Percentiles rank a stretch among this genome's conserved stretches.
Evolutionary conservation across 1,140 invertebrate genomes (phyloP).

Genomic region (Hylyphantes graminicola): DNA sequence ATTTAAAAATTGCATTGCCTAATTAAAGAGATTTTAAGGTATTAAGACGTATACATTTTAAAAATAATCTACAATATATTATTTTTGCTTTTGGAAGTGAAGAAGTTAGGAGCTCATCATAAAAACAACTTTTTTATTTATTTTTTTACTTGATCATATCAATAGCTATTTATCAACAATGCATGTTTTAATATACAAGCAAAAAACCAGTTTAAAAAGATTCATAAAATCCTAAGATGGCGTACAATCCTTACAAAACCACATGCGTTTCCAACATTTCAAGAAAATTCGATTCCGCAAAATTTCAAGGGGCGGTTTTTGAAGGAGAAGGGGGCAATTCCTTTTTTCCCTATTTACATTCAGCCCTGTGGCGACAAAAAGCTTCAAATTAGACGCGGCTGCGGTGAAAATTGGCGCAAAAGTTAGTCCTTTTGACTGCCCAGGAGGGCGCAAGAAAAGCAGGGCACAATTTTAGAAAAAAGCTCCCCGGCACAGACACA

Average conservation of each 20-base stretch:
- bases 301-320: slow-evolving; percentile 7
- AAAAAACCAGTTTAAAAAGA: not conserved
- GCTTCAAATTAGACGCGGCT: slow-evolving; percentile 56
- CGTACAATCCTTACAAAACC: slow-evolving; percentile 21
- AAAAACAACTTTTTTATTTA: too few relatives aligned
- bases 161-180: too few relatives aligned
- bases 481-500: not conserved
- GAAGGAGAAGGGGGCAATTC: not conserved
- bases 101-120: too few relatives aligned
- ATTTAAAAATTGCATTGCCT: too few relatives aligned
- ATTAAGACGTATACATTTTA: too few relatives aligned
- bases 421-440: slow-evolving; percentile 59
- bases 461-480: slow-evolving; percentile 46
- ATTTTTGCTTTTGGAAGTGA: too few relatives aligned
- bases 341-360: slow-evolving; percentile 46
- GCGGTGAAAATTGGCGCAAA: slow-evolving; percentile 58
- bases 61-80: too few relatives aligned
- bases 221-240: not conserved
- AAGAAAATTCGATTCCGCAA: slow-evolving; percentile 53
- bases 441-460: slow-evolving; percentile 34
- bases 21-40: too few relatives aligned
- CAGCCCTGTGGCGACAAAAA: slow-evolving; percentile 55
- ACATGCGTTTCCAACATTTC: slow-evolving; percentile 47
- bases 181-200: not conserved
- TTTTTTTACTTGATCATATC: too few relatives aligned